Base-by-base conservation (phyloP, 2,888 invertebrate genomes). In the Sericinus montela region DNA sequence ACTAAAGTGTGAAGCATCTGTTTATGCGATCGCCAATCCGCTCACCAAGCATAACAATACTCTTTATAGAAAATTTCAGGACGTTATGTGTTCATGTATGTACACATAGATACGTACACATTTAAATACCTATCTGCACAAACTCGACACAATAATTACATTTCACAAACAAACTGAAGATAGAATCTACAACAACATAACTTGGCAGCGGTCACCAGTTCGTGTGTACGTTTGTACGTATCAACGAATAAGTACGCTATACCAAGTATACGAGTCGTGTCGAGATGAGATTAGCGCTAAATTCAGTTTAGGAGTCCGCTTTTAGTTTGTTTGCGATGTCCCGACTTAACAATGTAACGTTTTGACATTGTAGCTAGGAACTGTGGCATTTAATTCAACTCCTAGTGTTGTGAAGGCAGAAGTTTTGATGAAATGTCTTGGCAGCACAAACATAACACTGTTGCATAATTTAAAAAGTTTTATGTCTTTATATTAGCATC, bases 341-440 rank as follows among this genome's bases (percentile, higher is more conserved):
- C 29, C 25, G 44, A 53, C 54, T 54, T 56, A 56, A 58, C 54
- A 54, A 56, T 53, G 56, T 54, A 52, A 51, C 52, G 53, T 56
- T 57, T 53, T 51, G 53, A 57, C 57, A 56, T 49, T 52, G 56
- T 56, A 53, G 56, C 41, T 11, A 7, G 35, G 23, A 29, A 30
- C 37, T 41, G 36, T 35, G 16, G 34, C 44, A 39, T 44, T 49
- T 25, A 35, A 49, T 36, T 43, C 36, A 30, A 29, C 36, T 43
- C 28, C 45, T 46, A 46, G 46, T 40, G 46, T 51, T 45, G 9
- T 10, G 11, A 23, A 40, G 16, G 36, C 35, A 39, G 19, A 45
- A 49, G 49, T 40, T 49, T 35, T 45, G 28, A 49, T 39, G 28
- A 38, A 38, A 25, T 38, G 15, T 28, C 44, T 43, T 39, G 38